These are phyloP conservation scores for Lutjanus erythropterus DNA, from an alignment of 2,113 vertebrate species.

Conservation along the genomic window DNA sequence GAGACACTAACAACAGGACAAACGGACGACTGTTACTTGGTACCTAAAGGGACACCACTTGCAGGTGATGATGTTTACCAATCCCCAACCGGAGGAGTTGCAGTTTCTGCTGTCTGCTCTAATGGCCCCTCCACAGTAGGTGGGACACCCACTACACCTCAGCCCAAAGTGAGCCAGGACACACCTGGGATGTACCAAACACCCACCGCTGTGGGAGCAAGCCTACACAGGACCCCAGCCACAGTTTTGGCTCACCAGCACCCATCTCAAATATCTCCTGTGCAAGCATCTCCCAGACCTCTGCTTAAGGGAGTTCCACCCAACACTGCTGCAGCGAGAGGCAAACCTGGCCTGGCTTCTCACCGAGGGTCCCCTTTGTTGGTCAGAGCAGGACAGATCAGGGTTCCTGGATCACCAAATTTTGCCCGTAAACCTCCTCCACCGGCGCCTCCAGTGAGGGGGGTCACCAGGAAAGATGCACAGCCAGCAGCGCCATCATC, in stretches of 20 bases:
- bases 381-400: constrained; percentile 73
- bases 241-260: constrained; percentile 72
- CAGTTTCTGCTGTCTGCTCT: constrained; percentile 28
- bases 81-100: constrained; percentile 76
- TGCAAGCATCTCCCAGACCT: constrained; percentile 69
- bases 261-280: constrained; percentile 58
- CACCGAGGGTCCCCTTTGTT: constrained; percentile 82
- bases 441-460: constrained; percentile 85
- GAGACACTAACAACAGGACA: constrained; percentile 66
- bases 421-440: constrained; percentile 84
- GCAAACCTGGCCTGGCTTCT: constrained; percentile 70
- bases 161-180: constrained; percentile 74
- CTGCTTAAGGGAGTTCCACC: constrained; percentile 67
- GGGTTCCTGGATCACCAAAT: constrained; percentile 81
- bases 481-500: constrained; percentile 25
- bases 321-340: constrained; percentile 60
- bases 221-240: constrained; percentile 69
- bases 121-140: constrained; percentile 44
- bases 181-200: constrained; percentile 81
- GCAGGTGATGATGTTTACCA: constrained; percentile 85
- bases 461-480: constrained; percentile 83
- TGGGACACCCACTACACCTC: constrained; percentile 44
- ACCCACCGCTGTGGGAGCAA: constrained; percentile 72
- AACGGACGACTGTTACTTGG: constrained; percentile 82
- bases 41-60: constrained; percentile 80